Percentiles rank a stretch among this genome's conserved stretches.
phyloP scores from a whole-genome alignment of 2,888 invertebrate species.

The Carpatolechia fugitivella region DNA sequence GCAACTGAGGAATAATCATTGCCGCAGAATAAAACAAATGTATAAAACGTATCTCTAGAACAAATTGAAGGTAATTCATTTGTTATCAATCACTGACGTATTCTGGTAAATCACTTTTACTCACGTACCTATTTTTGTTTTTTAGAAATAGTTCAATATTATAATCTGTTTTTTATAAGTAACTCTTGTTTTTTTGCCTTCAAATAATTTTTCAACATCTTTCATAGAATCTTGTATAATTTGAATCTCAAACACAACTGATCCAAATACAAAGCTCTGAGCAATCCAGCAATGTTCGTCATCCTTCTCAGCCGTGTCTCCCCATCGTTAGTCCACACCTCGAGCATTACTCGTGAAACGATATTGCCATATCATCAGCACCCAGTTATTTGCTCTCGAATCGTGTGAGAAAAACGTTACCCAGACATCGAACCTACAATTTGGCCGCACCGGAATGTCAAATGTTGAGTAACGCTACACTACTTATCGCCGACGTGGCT shows the following conservation, averaged over 20 bases:
- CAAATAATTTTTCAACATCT: no score
- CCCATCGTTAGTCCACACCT: slow-evolving; percentile 45
- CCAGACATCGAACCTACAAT: slow-evolving; percentile 62
- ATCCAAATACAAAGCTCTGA: no score
- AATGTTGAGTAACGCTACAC: slow-evolving; percentile 58
- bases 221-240: no score
- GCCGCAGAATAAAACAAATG: not conserved
- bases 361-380: slow-evolving; percentile 71
- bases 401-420: slow-evolving; percentile 75
- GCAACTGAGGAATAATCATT: not conserved
- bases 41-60: no score
- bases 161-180: no score
- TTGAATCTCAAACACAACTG: no score
- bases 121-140: no score
- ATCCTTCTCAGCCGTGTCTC: slow-evolving; percentile 30
- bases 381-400: slow-evolving; percentile 73
- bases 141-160: no score
- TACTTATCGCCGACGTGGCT: slow-evolving; percentile 23
- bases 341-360: slow-evolving; percentile 56
- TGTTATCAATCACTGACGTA: no score
- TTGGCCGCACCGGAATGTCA: slow-evolving; percentile 65
- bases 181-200: no score
- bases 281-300: slow-evolving; percentile 14
- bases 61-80: no score
- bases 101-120: no score